These are phyloP conservation scores for Plutomurus gul DNA, from an alignment of 1,140 invertebrate species.

Conservation along the genomic window DNA sequence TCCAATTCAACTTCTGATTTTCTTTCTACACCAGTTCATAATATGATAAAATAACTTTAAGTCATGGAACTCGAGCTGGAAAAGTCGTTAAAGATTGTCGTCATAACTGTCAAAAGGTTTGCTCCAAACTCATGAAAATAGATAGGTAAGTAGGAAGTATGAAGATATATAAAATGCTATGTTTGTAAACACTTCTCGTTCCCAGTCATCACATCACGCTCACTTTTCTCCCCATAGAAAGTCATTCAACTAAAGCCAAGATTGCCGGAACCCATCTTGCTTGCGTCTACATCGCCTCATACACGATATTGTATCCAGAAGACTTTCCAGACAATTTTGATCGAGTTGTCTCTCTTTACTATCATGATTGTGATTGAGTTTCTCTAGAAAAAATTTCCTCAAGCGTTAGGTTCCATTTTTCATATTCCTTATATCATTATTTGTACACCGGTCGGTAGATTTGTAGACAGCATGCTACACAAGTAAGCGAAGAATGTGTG, in stretches of 20 bases:
- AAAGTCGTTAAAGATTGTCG: slow-evolving; percentile 21
- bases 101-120: slow-evolving; percentile 27
- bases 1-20: slow-evolving; percentile 28
- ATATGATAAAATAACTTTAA: slow-evolving; percentile 29
- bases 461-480: no score
- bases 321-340: slow-evolving; percentile 1
- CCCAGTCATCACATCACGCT: no score
- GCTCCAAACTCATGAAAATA: not conserved
- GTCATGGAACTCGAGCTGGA: slow-evolving; percentile 15
- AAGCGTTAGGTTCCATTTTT: not conserved
- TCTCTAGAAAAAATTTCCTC: not conserved
- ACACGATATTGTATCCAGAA: not conserved
- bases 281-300: no score
- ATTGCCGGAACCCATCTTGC: no score
- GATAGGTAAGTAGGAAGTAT: no score
- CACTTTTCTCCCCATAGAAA: no score
- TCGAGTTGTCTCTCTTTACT: not conserved
- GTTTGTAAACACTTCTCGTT: no score
- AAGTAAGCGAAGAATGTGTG: not conserved
- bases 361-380: slow-evolving; percentile 9
- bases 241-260: no score
- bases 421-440: not conserved
- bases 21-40: not conserved
- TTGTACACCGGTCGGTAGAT: no score
- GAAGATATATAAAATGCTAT: no score